A percentile compares a stretch with the other conserved stretches of the same genome.
Evolutionary conservation across 2,113 vertebrate species (phyloP).

Genomic region (Pontoporia blainvillei): DNA sequence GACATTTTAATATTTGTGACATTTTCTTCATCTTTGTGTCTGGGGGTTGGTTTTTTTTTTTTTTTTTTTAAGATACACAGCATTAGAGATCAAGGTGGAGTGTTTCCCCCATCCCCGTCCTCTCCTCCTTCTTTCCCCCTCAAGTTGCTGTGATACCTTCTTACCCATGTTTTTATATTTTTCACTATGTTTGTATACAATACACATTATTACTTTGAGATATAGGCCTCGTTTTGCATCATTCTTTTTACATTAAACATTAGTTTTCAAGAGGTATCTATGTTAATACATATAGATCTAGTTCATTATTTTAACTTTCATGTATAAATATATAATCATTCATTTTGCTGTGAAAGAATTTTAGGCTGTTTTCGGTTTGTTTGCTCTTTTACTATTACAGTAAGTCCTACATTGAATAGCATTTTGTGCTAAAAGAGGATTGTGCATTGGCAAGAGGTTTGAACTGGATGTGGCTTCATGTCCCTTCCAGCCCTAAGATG

Average conservation of each 20-base stretch:
- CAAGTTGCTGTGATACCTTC: not conserved
- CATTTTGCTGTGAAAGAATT: not conserved
- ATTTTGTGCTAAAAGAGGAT: not conserved
- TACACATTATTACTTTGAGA: not conserved
- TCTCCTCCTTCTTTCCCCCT: not conserved
- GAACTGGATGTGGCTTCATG: not conserved
- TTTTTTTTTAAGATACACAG: not conserved
- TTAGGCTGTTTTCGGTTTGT: not conserved
- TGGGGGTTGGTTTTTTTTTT: not conserved
- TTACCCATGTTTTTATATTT: not conserved
- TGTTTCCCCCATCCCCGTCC: not conserved
- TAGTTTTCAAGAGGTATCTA: not conserved
- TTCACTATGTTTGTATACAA: not conserved
- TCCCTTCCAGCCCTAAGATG: not conserved
- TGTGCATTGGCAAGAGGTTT: not conserved
- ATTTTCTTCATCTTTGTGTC: not conserved
- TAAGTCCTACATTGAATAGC: not conserved
- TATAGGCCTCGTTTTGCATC: not conserved
- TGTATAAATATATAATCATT: not conserved
- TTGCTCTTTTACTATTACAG: not conserved
- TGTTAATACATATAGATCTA: not conserved
- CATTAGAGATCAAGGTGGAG: not conserved
- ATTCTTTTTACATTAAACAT: not conserved
- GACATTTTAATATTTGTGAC: not conserved
- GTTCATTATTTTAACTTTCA: slow-evolving; percentile 5